These are phyloP conservation scores for Phodopus roborovskii DNA, from an alignment of 2,113 vertebrate species.

Conservation along the genomic window DNA sequence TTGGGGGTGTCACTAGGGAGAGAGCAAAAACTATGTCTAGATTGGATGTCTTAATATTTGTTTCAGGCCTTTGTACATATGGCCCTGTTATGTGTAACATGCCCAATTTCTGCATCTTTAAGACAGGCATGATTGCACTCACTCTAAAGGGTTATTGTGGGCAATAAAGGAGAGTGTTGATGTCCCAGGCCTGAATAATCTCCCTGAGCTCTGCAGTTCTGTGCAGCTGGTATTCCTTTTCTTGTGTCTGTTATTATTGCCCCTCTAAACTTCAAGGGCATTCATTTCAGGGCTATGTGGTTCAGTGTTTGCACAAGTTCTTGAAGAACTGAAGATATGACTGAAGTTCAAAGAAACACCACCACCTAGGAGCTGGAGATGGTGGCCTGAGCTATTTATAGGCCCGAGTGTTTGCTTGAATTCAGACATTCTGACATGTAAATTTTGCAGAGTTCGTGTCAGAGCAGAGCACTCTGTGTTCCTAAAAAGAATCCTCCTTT, in stretches of 20 bases:
- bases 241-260: slow-evolving; percentile 20
- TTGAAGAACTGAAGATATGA: background rate
- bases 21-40: background rate
- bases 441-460: slow-evolving; percentile 77
- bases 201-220: background rate
- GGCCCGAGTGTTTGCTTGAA: slow-evolving; percentile 67
- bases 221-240: background rate
- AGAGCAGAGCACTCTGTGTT: slow-evolving; percentile 76
- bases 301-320: slow-evolving; percentile 20
- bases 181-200: background rate
- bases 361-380: slow-evolving; percentile 59
- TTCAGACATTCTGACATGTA: slow-evolving; percentile 56
- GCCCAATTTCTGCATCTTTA: background rate
- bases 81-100: background rate
- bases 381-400: slow-evolving; percentile 66
- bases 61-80: background rate
- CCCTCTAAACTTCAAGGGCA: background rate
- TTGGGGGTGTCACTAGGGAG: background rate
- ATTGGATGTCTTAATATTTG: background rate
- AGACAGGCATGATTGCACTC: background rate
- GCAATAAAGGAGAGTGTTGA: background rate
- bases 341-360: slow-evolving; percentile 60
- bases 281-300: slow-evolving; percentile 23
- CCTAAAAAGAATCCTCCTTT: slow-evolving; percentile 78
- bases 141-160: background rate